Base-by-base conservation (phyloP, 2,888 invertebrate species). In the Eumerus sabulonum region DNA sequence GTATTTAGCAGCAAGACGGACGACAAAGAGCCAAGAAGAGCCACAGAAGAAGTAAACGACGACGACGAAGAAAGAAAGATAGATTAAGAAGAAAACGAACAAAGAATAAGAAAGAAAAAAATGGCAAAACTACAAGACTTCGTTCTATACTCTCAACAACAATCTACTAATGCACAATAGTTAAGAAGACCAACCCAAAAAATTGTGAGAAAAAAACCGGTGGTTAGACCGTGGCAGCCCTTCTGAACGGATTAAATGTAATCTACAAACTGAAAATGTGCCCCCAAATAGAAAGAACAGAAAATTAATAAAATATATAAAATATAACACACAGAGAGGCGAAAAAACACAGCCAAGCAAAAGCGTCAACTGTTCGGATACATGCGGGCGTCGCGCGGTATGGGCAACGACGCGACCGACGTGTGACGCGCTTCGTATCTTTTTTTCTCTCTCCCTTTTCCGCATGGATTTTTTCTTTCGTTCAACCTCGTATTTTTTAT, bases 231-330 rank as follows among this genome's bases (percentile, higher is more conserved):
- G 77, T 76, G 82, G 77, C 82, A 84, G 83, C 85, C 85, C 85
- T 85, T 83, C 85, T 85, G 85, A 85, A 85, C 85, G 85, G 85
- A 84, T 85, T 85, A 85, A 85, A 85, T 85, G 85, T 85, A 84
- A 85, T 84, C 85, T 84, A 84, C 84, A 84, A 85, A 85, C 85
- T 85, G 82, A 84, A 74, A 82, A 82, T 72, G 79, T 81, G 81
- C 81, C 81, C 81, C 81, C 81, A 81, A 81, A 81, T 81, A 81
- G 81, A 81, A 76, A 76, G 76, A 74, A 81, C 81, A 81, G 79
- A 79, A 79, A 79, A 79, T 79, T 79, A 79, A 76, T 76, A 76
- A 76, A 76, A 76, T 76, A 76, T 76, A 79, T 79, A 79, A 79
- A 79, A 79, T 79, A 79, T 70, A 74, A 74, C 74, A 79, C 79